These are phyloP conservation scores for Trachops cirrhosus DNA, from an alignment of 2,797 vertebrate genomes.

Conservation along the genomic window DNA sequence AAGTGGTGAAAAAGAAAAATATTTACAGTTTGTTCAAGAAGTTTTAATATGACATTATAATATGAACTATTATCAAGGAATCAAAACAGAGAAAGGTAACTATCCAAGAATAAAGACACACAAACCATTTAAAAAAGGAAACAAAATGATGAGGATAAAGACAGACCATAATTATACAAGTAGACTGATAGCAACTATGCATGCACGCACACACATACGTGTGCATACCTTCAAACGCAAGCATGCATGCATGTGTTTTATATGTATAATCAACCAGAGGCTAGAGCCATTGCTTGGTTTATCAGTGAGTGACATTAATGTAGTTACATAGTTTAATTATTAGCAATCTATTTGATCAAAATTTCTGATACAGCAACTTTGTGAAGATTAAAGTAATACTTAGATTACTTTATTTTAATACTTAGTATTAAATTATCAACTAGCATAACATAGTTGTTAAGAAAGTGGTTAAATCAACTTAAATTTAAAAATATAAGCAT, in stretches of 20 bases:
- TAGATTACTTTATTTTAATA: neutral
- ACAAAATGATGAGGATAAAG: neutral
- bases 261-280: neutral
- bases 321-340: neutral
- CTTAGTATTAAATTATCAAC: neutral
- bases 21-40: neutral
- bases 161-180: neutral
- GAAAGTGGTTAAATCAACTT: neutral
- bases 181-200: neutral
- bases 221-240: neutral
- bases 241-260: neutral
- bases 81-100: neutral
- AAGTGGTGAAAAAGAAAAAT: neutral
- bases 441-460: neutral
- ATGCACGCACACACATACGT: neutral
- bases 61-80: neutral
- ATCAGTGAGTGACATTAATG: neutral
- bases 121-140: neutral
- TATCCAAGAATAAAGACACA: neutral
- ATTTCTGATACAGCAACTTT: neutral
- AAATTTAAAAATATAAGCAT: neutral
- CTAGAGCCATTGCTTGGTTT: neutral
- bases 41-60: neutral
- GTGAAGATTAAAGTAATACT: neutral
- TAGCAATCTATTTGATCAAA: neutral